Percentiles rank a stretch among this genome's conserved stretches.
phyloP scores from a whole-genome alignment of 2,888 invertebrate genomes.

The Drosophila ezoana region DNA sequence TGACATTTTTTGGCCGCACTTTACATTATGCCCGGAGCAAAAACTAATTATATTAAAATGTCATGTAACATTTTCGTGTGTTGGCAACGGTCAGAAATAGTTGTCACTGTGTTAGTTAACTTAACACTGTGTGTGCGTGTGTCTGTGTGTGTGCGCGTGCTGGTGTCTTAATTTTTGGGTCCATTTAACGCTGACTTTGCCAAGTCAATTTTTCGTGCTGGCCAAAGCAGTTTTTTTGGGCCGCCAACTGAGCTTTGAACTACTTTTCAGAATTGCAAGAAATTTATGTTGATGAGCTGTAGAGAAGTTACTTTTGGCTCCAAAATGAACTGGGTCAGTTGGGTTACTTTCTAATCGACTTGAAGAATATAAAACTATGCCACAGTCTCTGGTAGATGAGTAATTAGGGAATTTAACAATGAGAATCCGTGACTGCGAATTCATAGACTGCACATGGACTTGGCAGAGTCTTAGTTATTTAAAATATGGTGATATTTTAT shows the following conservation, averaged over 20 bases:
- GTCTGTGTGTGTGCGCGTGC: slow-evolving; percentile 4
- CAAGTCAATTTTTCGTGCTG: slow-evolving; percentile 57
- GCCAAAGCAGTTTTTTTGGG: slow-evolving; percentile 32
- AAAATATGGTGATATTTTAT: not conserved
- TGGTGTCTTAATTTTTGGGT: slow-evolving; percentile 41
- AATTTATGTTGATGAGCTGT: slow-evolving; percentile 50
- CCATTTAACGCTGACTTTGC: slow-evolving; percentile 68
- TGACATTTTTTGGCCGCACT: slow-evolving; percentile 76
- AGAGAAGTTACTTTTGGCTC: slow-evolving; percentile 25
- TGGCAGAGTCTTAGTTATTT: no score
- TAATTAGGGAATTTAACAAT: no score
- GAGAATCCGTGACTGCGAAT: no score
- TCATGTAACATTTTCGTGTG: slow-evolving; percentile 72
- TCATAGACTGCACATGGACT: no score
- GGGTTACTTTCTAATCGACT: slow-evolving; percentile 7
- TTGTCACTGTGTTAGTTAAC: slow-evolving; percentile 59
- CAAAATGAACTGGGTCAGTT: slow-evolving; percentile 17
- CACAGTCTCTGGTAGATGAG: no score
- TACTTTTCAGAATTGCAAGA: slow-evolving; percentile 29
- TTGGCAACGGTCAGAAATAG: slow-evolving; percentile 67
- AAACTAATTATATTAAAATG: slow-evolving; percentile 79
- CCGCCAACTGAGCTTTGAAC: slow-evolving; percentile 20
- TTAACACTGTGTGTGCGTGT: slow-evolving; percentile 30
- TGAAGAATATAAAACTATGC: not conserved
- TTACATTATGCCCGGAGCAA: slow-evolving; percentile 73